Base-by-base conservation (phyloP, 23 tunicate species). In the Clavelina lepadiformis region DNA sequence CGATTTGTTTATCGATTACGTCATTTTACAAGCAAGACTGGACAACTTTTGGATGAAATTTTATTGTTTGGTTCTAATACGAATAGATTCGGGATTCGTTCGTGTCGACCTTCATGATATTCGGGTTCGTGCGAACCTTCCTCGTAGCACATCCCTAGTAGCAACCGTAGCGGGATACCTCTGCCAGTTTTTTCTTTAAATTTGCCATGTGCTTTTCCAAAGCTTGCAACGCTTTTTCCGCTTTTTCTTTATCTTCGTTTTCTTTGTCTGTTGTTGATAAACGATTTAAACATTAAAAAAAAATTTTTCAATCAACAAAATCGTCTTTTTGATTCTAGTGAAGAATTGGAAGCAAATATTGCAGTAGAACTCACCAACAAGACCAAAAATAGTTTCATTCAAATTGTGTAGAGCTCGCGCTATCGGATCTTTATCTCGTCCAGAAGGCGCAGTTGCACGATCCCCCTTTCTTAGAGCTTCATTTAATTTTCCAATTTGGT, bases 131-230 rank as follows among this genome's bases (percentile, higher is more conserved):
- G n/a, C n/a, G n/a, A n/a, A n/a, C n/a, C n/a, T n/a, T n/a, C n/a
- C n/a, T n/a, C n/a, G n/a, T n/a, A n/a, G n/a, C n/a, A n/a, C n/a
- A n/a, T n/a, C n/a, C n/a, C n/a, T n/a, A n/a, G n/a, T n/a, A n/a
- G n/a, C n/a, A n/a, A n/a, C n/a, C n/a, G n/a, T n/a, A n/a, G n/a
- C n/a, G n/a, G n/a, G n/a, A 5, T 41, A 89, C 97, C 75, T 80
- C 82, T 51, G 69, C 1, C n/a, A 89, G 53, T 70, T 89, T 89
- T 31, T 63, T 77, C 59, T 89, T 89, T 61, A 89, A 55, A 33
- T 81, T 81, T 8, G 76, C 79, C 64, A 72, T 78, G 38, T 89
- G 80, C 28, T 70, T 69, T 33, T 89, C 97, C 62, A 89, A 54
- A 5, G 81, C 89, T 67, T 81, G 51, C 49, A 89, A 62, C 27